Evolutionary conservation across 2,797 vertebrate species (phyloP).

Genomic region (Scarus forsteni): DNA sequence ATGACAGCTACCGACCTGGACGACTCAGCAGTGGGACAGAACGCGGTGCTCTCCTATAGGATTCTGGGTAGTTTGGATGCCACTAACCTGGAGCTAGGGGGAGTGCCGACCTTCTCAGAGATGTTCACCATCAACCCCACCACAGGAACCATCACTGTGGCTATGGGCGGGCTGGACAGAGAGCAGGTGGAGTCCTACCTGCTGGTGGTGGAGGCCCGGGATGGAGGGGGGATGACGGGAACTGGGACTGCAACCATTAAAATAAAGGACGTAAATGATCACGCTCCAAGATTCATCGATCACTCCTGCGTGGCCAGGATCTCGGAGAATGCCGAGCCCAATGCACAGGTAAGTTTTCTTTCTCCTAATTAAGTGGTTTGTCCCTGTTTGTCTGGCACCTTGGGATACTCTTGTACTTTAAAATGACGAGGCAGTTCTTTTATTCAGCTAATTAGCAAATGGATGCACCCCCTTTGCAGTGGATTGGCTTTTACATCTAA

Average conservation of each 20-base stretch:
- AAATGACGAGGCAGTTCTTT: too few species aligned
- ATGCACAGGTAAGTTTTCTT: conserved; percentile 76
- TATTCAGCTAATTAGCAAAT: too few species aligned
- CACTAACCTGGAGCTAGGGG: conserved; percentile 54
- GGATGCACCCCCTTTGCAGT: too few species aligned
- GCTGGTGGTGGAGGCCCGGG: conserved; percentile 89
- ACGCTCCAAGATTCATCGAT: conserved; percentile 86
- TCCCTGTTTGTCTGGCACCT: background rate
- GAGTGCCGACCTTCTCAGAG: conserved; percentile 73
- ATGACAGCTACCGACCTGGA: conserved; percentile 91
- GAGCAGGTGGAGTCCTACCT: conserved; percentile 87
- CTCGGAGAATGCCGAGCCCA: conserved; percentile 85
- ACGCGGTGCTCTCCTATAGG: conserved; percentile 89
- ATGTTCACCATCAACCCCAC: conserved; percentile 87
- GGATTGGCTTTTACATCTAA: too few species aligned
- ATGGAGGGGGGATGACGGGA: conserved; percentile 90
- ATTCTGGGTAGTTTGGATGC: conserved; percentile 84
- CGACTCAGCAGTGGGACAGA: conserved; percentile 88
- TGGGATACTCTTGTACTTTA: too few species aligned
- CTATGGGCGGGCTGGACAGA: conserved; percentile 84
- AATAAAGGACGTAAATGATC: conserved; percentile 89
- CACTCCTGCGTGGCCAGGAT: conserved; percentile 81
- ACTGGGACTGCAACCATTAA: conserved; percentile 89
- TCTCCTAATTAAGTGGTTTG: background rate
- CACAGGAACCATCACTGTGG: conserved; percentile 87